Evolutionary conservation across 2,113 vertebrate species (phyloP).

Genomic region (Sardina pilchardus): DNA sequence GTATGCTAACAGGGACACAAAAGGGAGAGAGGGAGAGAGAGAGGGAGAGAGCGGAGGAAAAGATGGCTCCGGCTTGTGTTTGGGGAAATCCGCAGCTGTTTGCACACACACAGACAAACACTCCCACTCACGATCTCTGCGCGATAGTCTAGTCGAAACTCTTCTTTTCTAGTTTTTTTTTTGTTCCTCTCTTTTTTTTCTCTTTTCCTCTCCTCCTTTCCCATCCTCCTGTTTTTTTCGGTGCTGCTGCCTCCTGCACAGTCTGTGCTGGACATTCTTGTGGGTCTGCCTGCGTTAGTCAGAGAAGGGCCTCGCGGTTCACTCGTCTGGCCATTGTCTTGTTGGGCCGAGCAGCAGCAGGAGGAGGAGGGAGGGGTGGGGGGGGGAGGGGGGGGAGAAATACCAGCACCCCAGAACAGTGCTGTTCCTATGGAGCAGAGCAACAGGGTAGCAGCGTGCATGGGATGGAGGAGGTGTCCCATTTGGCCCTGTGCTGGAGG

Average conservation of each 20-base stretch:
- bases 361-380: not conserved
- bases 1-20: not conserved
- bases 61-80: not conserved
- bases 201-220: not conserved
- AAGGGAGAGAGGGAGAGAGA: too few species aligned
- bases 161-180: not conserved
- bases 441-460: conserved; percentile 19
- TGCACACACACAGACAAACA: not conserved
- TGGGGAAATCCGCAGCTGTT: not conserved
- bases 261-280: conserved; percentile 19
- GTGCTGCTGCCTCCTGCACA: not conserved
- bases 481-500: not conserved
- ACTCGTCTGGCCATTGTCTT: conserved; percentile 42
- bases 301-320: not conserved
- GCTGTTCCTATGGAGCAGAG: conserved; percentile 26
- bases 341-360: not conserved
- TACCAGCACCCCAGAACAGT: conserved; percentile 13
- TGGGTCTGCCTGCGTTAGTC: not conserved
- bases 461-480: not conserved
- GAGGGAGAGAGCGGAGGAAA: not conserved
- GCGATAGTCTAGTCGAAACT: not conserved
- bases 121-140: not conserved
- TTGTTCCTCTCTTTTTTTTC: not conserved
- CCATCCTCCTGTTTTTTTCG: not conserved
- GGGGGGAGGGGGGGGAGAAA: not conserved